Conservation (phyloP, 2,113 vertebrate genomes). For the Ailuropoda melanoleuca region DNA sequence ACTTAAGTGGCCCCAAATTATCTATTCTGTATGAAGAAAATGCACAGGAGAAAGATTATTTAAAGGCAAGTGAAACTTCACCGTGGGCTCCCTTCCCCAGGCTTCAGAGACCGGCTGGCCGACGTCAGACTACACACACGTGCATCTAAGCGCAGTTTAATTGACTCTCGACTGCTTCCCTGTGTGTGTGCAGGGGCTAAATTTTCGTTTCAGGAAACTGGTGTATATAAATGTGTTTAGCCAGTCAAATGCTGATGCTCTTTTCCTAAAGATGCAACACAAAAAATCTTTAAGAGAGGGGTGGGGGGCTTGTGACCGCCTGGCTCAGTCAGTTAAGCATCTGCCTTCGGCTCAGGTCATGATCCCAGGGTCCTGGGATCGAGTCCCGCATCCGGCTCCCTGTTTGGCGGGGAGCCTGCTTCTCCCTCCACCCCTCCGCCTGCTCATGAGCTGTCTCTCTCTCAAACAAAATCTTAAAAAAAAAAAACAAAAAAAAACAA, state of each 20-base stretch:
- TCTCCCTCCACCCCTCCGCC: no score
- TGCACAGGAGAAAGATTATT: neutral
- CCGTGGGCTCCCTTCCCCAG: neutral
- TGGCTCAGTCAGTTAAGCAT: neutral
- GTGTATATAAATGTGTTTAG: neutral
- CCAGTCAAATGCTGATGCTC: neutral
- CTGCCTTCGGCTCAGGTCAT: neutral
- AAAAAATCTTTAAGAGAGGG: neutral
- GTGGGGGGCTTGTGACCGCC: no score
- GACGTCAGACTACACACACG: neutral
- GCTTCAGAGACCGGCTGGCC: no score
- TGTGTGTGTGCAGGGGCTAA: neutral
- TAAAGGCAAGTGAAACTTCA: neutral
- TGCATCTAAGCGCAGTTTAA: neutral
- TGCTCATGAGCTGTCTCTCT: neutral
- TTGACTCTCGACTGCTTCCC: neutral
- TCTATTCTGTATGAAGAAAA: neutral
- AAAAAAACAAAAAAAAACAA: neutral
- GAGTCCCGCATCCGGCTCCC: neutral
- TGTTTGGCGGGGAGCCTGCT: neutral
- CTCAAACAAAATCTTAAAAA: neutral
- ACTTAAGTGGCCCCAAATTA: neutral
- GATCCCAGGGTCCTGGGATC: neutral
- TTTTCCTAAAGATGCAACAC: neutral
- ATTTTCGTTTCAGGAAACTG: neutral